Conservation (phyloP, 53 echinoderm and acorn worm species). For the Holothuria leucospilota region DNA sequence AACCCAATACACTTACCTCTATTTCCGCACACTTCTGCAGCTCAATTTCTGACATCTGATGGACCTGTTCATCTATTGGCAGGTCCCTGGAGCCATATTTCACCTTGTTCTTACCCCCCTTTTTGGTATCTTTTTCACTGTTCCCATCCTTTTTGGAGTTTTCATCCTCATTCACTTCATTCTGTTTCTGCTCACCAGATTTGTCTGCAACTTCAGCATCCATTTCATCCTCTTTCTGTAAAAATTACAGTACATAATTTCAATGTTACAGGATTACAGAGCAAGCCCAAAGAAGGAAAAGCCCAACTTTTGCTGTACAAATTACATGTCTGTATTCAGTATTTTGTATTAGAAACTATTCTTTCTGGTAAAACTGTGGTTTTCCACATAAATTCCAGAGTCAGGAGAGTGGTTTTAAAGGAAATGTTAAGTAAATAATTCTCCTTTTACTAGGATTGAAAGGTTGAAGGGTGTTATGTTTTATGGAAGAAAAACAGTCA, state of each 20-base stretch:
- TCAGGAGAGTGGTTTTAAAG: too few species aligned
- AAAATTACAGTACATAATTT: too few species aligned
- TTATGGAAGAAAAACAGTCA: too few species aligned
- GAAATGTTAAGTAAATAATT: too few species aligned
- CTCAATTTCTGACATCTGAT: constrained; percentile 43
- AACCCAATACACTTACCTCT: constrained; percentile 59
- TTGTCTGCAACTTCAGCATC: constrained; percentile 36
- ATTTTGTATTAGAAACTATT: too few species aligned
- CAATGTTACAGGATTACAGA: neutral
- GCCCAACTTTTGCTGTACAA: neutral
- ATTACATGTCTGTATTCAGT: too few species aligned
- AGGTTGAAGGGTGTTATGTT: too few species aligned
- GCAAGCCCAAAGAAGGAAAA: neutral
- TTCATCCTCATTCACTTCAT: constrained; percentile 30
- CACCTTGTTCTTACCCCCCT: constrained; percentile 87
- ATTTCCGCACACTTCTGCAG: constrained; percentile 63
- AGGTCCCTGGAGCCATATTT: constrained; percentile 74
- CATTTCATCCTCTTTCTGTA: constrained; percentile 2
- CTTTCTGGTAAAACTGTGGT: too few species aligned
- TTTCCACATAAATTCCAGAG: too few species aligned
- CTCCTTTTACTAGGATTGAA: too few species aligned
- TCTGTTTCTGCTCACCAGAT: constrained; percentile 37
- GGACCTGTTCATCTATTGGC: constrained; percentile 53
- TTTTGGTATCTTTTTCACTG: constrained; percentile 42
- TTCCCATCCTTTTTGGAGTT: constrained; percentile 20